Conservation (phyloP, 2,888 invertebrate species). For the Hydropsyche betteni region DNA sequence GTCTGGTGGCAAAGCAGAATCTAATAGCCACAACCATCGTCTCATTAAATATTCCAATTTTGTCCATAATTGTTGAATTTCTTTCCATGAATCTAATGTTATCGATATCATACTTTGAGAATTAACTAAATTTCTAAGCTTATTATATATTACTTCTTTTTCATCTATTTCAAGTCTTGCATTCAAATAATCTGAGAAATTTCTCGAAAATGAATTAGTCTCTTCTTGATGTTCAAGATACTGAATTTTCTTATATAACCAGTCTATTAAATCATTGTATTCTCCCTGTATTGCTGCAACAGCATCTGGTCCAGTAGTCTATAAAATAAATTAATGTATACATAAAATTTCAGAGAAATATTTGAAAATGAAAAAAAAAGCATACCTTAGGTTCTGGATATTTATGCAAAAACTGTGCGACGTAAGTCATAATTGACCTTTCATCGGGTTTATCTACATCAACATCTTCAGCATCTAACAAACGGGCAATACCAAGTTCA, state of each 20-base stretch:
- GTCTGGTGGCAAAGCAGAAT: slow-evolving; percentile 85
- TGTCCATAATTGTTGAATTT: slow-evolving; percentile 82
- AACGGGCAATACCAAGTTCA: slow-evolving; percentile 88
- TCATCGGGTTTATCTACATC: slow-evolving; percentile 97
- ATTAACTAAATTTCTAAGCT: slow-evolving; percentile 81
- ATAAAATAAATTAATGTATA: slow-evolving; percentile 42
- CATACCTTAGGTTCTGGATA: slow-evolving; percentile 84
- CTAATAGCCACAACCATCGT: slow-evolving; percentile 90
- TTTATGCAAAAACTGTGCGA: slow-evolving; percentile 96
- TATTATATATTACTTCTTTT: slow-evolving; percentile 76
- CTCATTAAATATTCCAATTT: slow-evolving; percentile 80
- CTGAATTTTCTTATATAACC: slow-evolving; percentile 82
- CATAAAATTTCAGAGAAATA: slow-evolving; percentile 10
- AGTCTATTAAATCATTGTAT: slow-evolving; percentile 80
- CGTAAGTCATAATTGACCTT: slow-evolving; percentile 98
- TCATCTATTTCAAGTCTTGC: slow-evolving; percentile 82
- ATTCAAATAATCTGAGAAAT: slow-evolving; percentile 82
- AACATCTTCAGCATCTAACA: slow-evolving; percentile 95
- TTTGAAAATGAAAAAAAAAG: neutral
- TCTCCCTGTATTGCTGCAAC: slow-evolving; percentile 83
- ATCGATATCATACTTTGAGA: slow-evolving; percentile 84
- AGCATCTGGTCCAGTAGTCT: slow-evolving; percentile 76
- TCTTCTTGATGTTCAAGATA: slow-evolving; percentile 80
- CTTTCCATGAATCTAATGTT: slow-evolving; percentile 86
- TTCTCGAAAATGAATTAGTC: slow-evolving; percentile 76